Conservation (phyloP, 2,888 invertebrate genomes). For the Spodoptera littoralis region DNA sequence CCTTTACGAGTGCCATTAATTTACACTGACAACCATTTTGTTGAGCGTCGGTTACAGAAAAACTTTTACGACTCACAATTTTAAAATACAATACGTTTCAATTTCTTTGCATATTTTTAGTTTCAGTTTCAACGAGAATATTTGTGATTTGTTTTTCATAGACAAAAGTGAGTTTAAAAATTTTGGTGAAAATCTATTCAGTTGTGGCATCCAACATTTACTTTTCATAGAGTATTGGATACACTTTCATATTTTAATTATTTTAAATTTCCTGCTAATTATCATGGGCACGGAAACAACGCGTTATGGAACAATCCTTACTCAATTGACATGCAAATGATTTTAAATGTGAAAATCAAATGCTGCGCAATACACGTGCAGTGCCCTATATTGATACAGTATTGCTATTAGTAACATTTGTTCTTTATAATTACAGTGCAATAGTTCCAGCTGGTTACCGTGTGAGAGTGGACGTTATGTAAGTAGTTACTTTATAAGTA, state of each 20-base stretch:
- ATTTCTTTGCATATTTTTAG: constrained; percentile 29
- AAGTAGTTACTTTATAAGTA: constrained; percentile 50
- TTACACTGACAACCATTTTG: constrained; percentile 39
- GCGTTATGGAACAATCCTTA: constrained; percentile 12
- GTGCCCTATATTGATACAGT: constrained; percentile 26
- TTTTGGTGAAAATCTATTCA: constrained; percentile 3
- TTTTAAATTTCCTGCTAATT: background rate
- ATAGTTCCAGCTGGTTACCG: constrained; percentile 20
- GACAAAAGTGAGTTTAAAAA: background rate
- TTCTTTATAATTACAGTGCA: constrained; percentile 26
- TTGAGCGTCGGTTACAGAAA: constrained; percentile 24
- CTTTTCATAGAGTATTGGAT: no score
- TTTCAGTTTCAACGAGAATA: constrained; percentile 5
- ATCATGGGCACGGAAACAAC: background rate
- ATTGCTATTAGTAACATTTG: constrained; percentile 31
- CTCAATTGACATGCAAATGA: constrained; percentile 35
- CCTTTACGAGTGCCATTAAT: constrained; percentile 50
- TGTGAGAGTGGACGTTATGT: constrained; percentile 44
- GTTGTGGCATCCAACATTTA: background rate
- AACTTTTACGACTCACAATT: constrained; percentile 19
- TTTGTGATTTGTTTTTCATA: constrained; percentile 9
- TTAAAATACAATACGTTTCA: constrained; percentile 32
- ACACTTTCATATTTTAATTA: no score
- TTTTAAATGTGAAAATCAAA: constrained; percentile 32
- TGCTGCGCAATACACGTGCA: constrained; percentile 11